Evolutionary conservation across 2,113 vertebrate species (phyloP).

Genomic region (Aplodontia rufa): DNA sequence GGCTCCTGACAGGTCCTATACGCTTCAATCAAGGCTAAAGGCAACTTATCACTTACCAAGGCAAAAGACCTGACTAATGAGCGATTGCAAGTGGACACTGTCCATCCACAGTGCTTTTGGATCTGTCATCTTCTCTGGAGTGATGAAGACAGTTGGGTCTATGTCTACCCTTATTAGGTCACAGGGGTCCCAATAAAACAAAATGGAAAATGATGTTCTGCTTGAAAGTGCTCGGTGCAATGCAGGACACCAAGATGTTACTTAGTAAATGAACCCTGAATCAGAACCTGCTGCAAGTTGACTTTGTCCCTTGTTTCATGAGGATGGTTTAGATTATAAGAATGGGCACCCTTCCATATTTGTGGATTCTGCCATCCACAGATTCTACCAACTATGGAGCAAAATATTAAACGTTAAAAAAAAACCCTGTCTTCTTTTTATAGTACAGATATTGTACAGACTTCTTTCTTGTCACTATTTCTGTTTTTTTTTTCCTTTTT

Average conservation of each 20-base stretch:
- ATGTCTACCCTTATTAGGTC: not conserved
- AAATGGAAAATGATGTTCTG: not conserved
- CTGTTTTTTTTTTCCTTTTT: too few relatives aligned
- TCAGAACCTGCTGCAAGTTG: not conserved
- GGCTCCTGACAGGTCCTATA: not conserved
- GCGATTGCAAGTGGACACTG: not conserved
- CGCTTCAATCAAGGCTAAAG: not conserved
- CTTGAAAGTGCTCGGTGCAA: not conserved
- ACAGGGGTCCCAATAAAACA: not conserved
- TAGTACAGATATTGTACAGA: not conserved
- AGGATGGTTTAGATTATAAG: not conserved
- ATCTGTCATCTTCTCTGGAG: not conserved
- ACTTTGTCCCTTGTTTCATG: not conserved
- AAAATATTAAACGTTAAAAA: not conserved
- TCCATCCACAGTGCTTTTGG: not conserved
- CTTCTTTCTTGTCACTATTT: not conserved
- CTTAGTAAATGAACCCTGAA: not conserved
- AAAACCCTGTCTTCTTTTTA: not conserved
- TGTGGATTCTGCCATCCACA: rapidly evolving
- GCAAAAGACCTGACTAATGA: not conserved
- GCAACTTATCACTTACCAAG: not conserved
- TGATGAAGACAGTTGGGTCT: not conserved
- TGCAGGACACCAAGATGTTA: rapidly evolving
- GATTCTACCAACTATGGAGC: not conserved
- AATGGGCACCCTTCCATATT: not conserved